Percentiles rank a stretch among this genome's conserved stretches.
These are phyloP conservation scores for Lottia scabra DNA, from an alignment of 2,888 invertebrate species.

Conservation along the genomic window DNA sequence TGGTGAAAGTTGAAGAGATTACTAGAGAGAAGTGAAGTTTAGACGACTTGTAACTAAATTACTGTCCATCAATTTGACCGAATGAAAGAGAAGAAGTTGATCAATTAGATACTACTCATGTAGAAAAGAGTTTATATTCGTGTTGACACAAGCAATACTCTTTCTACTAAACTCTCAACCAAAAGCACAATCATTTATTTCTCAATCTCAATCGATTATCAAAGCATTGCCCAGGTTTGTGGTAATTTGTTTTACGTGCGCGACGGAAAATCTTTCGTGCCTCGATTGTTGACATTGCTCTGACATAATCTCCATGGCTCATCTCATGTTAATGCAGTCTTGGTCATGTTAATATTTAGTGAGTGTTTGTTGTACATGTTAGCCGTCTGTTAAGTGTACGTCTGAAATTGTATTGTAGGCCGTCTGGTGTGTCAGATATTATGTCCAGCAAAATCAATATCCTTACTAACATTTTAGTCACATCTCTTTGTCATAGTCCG, in stretches of 20 bases:
- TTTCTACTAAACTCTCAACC: not conserved
- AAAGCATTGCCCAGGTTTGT: not conserved
- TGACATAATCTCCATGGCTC: not conserved
- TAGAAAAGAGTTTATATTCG: not conserved
- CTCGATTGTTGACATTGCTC: not conserved
- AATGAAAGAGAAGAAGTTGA: not conserved
- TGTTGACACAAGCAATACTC: not conserved
- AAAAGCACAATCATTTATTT: not conserved
- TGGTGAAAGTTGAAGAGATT: too few relatives aligned
- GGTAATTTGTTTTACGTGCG: conserved; percentile 4
- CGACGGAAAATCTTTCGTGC: conserved; percentile 6
- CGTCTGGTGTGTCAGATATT: too few relatives aligned
- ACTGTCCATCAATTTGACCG: not conserved
- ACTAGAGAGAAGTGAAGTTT: not conserved
- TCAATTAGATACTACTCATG: conserved; percentile 1
- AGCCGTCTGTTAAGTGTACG: too few relatives aligned
- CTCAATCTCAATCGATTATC: not conserved
- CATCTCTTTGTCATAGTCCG: too few relatives aligned
- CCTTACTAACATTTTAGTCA: too few relatives aligned
- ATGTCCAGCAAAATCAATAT: too few relatives aligned
- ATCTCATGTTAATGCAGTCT: not conserved
- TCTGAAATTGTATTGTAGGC: too few relatives aligned
- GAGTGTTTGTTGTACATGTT: too few relatives aligned
- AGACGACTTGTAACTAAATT: not conserved
- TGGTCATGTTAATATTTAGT: too few relatives aligned